Evolutionary conservation across 2,888 invertebrate genomes (phyloP).

Genomic region (Caenorhabditis virilis): DNA sequence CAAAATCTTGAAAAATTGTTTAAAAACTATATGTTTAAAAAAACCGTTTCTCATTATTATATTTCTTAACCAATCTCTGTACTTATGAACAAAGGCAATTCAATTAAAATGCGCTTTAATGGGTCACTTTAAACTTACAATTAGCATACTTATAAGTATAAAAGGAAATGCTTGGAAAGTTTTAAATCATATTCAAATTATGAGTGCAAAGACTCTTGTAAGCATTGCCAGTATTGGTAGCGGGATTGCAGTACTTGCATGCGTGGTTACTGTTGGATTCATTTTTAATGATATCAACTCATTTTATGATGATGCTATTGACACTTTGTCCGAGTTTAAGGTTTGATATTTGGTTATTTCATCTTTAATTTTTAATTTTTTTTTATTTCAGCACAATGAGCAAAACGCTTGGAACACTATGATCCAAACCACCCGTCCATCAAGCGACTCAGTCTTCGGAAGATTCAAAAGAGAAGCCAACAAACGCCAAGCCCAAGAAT

Average conservation of each 20-base stretch:
- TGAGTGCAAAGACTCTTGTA: slow-evolving; percentile 32
- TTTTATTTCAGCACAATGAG: slow-evolving; percentile 23
- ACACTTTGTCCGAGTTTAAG: slow-evolving; percentile 43
- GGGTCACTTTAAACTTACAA: no score
- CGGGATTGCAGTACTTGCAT: slow-evolving; percentile 40
- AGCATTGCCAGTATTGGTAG: slow-evolving; percentile 36
- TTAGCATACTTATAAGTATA: background rate
- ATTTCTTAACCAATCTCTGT: no score
- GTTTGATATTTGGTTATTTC: slow-evolving; percentile 9
- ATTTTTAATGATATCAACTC: slow-evolving; percentile 51
- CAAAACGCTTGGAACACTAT: slow-evolving; percentile 45
- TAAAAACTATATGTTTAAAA: no score
- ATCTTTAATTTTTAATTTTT: background rate
- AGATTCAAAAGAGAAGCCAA: slow-evolving; percentile 33
- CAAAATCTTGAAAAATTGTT: no score
- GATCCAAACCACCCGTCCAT: slow-evolving; percentile 14
- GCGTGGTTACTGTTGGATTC: slow-evolving; percentile 39
- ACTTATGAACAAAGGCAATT: no score
- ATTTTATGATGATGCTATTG: slow-evolving; percentile 45
- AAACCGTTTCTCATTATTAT: no score
- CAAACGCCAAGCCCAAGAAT: slow-evolving; percentile 35
- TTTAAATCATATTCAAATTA: background rate
- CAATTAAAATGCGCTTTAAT: no score
- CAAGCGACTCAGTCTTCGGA: slow-evolving; percentile 16
- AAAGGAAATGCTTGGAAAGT: background rate